phyloP scores from a whole-genome alignment of 2,888 invertebrate genomes.

The Cephus spinipes region DNA sequence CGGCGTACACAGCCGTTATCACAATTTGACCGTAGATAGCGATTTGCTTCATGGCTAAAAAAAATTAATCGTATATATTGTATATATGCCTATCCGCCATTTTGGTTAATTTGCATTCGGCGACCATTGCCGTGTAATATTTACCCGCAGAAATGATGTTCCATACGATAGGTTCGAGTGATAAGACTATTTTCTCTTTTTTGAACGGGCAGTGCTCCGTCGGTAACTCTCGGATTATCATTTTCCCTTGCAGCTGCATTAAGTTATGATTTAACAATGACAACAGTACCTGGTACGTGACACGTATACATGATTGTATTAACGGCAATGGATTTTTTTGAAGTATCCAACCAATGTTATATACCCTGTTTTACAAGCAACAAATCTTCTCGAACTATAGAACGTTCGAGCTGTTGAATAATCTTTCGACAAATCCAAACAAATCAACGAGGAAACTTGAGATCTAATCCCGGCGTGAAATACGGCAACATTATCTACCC shows the following conservation, averaged over 20 bases:
- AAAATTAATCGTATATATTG: neutral
- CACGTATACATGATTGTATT: no score
- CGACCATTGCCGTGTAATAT: neutral
- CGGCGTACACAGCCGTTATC: slow-evolving; percentile 30
- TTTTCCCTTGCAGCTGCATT: neutral
- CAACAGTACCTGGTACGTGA: neutral
- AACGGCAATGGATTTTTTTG: neutral
- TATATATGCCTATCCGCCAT: neutral
- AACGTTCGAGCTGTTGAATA: slow-evolving; percentile 15
- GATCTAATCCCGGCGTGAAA: slow-evolving; percentile 24
- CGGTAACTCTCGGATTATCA: neutral
- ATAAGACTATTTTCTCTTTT: neutral
- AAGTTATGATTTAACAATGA: neutral
- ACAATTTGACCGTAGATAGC: slow-evolving; percentile 5
- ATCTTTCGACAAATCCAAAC: slow-evolving; percentile 20
- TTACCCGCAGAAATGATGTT: neutral
- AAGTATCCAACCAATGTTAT: slow-evolving; percentile 3
- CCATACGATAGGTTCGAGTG: neutral
- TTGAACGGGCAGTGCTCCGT: neutral
- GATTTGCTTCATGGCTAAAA: neutral
- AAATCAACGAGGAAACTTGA: slow-evolving; percentile 22
- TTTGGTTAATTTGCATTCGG: neutral
- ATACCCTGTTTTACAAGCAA: slow-evolving; percentile 15
- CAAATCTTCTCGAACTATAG: slow-evolving; percentile 17
- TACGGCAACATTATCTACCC: slow-evolving; percentile 18